Base-by-base conservation (phyloP, 2,797 vertebrate species). In the Danio choprae region DNA sequence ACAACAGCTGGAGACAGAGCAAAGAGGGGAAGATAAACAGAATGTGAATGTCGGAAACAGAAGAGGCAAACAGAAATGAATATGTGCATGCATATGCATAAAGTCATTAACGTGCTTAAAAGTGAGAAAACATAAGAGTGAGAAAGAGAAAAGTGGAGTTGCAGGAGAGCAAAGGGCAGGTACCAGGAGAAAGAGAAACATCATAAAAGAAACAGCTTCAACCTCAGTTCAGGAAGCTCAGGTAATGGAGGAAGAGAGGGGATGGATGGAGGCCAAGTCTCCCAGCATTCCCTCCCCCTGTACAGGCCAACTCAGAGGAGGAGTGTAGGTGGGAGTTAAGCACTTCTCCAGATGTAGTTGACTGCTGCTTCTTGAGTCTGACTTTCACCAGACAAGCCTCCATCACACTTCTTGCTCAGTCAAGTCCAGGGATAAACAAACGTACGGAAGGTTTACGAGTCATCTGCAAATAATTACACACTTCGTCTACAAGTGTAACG, bases 311-410 rank as follows among this genome's bases (percentile, higher is more conserved):
- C 71, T 84, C 50, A 53, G 56, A 81, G 80, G 55, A 22, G 73
- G 80, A 79, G 78, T 65, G 74, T 68, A 74, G 71, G 77, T 74
- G 82, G 62, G 83, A 71, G 83, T 82, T 83, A 83, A 89, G 71
- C 68, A 58, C 77, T 86, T 87, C 81, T 86, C 82, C 88, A 89
- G 88, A 87, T 89, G 88, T 87, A 77, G 62, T 78, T 60, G 74
- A 81, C 62, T 84, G 71, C 43, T 81, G 75, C 60, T 85, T 67
- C 62, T 77, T 69, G 62, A 78, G 79, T 77, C 68, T 51, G 36
- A 77, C 67, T 60, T 51, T 80, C 79, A 79, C 64, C 62, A 70
- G 72, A 77, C 74, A 80, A 77, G 22, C 69, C 74, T 81, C 82
- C 64, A 65, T 86, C 76, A 65, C 58, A 44, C 20, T 7, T 74